Percentiles rank a stretch among this genome's conserved stretches.
Evolutionary conservation across 2,113 vertebrate species (phyloP).

Genomic region (Micromys minutus): DNA sequence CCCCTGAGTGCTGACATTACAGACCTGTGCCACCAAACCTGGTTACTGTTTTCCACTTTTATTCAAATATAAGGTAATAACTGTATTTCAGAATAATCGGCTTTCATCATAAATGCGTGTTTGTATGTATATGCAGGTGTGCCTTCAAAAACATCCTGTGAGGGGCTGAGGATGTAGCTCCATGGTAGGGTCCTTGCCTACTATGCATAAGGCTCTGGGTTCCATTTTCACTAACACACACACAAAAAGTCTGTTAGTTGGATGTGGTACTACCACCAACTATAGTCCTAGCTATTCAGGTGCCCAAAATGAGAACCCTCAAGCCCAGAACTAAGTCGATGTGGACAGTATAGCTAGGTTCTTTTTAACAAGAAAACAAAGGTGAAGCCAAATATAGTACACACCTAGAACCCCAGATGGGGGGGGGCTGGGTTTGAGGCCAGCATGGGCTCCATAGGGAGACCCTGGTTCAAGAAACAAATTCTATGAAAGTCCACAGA

Average conservation of each 20-base stretch:
- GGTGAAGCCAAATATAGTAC: too few relatives aligned
- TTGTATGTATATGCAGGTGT: not conserved
- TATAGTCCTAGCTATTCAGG: not conserved
- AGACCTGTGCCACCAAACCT: not conserved
- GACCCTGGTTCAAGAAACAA: not conserved
- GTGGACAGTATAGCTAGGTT: not conserved
- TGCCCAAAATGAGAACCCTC: not conserved
- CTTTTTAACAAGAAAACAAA: not conserved
- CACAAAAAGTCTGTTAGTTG: not conserved
- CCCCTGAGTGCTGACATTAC: not conserved
- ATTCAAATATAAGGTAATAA: slow-evolving; percentile 16
- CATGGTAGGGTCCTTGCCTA: not conserved
- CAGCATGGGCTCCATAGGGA: not conserved
- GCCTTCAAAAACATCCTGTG: not conserved
- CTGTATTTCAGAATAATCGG: not conserved
- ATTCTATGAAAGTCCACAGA: not conserved
- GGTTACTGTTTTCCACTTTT: not conserved
- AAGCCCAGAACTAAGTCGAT: not conserved
- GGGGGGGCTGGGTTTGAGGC: not conserved
- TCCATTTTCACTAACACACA: not conserved
- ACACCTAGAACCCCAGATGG: not conserved
- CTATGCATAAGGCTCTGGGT: not conserved
- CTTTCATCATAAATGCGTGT: not conserved
- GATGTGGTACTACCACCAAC: too few relatives aligned
- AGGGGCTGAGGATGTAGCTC: not conserved